These are phyloP conservation scores for Cryptoblepharus egeriae DNA, from an alignment of 2,797 vertebrate species.

Conservation along the genomic window DNA sequence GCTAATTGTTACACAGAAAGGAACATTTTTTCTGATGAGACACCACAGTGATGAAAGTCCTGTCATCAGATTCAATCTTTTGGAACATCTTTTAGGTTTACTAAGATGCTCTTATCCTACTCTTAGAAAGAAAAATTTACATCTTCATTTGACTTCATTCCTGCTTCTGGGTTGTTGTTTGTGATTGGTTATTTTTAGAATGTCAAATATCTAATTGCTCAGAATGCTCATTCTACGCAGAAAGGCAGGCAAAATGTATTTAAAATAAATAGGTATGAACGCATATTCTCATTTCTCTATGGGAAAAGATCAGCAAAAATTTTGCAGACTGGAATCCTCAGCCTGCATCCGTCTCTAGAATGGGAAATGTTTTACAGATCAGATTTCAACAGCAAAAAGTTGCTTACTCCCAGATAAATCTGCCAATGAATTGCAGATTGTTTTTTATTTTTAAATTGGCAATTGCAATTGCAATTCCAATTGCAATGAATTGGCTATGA, in stretches of 20 bases:
- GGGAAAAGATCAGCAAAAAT: background rate
- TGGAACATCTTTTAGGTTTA: background rate
- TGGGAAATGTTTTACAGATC: background rate
- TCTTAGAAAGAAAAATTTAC: background rate
- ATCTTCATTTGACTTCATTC: background rate
- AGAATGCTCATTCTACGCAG: background rate
- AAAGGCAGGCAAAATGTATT: background rate
- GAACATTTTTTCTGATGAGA: background rate
- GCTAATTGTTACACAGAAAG: background rate
- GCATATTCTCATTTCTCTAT: background rate
- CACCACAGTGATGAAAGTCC: background rate
- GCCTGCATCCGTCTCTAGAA: background rate
- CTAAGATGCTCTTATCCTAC: background rate
- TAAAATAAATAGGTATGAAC: background rate
- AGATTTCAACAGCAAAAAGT: background rate
- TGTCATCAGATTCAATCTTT: too few species aligned
- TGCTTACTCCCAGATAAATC: background rate
- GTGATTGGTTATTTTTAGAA: background rate
- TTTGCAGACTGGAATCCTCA: background rate
- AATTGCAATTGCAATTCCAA: too few species aligned
- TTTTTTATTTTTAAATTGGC: too few species aligned
- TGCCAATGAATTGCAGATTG: background rate
- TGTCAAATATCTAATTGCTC: background rate
- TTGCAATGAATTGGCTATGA: too few species aligned
- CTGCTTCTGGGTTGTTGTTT: background rate